phyloP scores from a whole-genome alignment of 2,113 vertebrate species.

The Nothoprocta perdicaria region DNA sequence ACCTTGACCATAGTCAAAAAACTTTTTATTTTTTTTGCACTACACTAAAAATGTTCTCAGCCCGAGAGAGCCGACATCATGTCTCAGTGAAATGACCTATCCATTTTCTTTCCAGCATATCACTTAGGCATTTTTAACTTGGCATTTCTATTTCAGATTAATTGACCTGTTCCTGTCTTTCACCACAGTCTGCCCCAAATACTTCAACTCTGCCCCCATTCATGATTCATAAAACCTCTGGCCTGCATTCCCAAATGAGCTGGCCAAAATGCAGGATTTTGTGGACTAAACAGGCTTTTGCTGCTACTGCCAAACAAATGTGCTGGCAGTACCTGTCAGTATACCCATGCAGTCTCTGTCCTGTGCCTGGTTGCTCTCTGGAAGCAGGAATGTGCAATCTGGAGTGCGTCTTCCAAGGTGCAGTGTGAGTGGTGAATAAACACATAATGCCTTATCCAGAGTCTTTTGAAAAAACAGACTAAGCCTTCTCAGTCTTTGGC shows the following conservation, averaged over 20 bases:
- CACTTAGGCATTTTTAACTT: not conserved
- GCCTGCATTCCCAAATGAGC: not conserved
- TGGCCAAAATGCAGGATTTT: not conserved
- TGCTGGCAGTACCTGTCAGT: not conserved
- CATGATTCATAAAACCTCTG: slow-evolving; percentile 7
- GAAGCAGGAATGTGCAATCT: not conserved
- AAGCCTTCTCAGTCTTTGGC: not conserved
- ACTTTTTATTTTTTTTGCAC: not conserved
- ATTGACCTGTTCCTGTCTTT: not conserved
- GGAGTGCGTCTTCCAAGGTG: not conserved
- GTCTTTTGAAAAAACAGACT: not conserved
- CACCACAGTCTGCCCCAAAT: not conserved
- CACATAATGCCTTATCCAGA: not conserved
- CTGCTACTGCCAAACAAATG: not conserved
- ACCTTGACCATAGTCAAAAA: not conserved
- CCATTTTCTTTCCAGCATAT: not conserved
- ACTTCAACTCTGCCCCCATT: not conserved
- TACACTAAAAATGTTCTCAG: not conserved
- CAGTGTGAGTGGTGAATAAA: accelerated
- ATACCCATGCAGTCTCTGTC: not conserved
- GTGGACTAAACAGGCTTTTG: not conserved
- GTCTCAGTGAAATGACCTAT: not conserved
- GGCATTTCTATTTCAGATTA: slow-evolving; percentile 4
- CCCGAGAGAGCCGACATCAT: not conserved
- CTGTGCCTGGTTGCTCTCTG: not conserved